Evolutionary conservation across 2,113 vertebrate genomes (phyloP).

Genomic region (Calidris pugnax): DNA sequence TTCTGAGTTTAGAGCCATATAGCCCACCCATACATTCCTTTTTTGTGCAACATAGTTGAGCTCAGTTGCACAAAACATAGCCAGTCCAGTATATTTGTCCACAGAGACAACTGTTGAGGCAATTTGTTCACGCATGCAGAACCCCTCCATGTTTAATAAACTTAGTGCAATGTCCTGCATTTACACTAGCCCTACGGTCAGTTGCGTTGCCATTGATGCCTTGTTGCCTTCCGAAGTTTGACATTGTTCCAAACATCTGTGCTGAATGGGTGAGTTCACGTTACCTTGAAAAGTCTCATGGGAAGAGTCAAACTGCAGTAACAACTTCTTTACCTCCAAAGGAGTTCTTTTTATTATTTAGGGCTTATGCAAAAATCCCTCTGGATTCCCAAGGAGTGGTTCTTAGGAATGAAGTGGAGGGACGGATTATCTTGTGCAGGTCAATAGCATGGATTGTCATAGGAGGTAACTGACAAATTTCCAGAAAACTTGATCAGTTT

Average conservation of each 20-base stretch:
- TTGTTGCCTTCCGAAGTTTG: not conserved
- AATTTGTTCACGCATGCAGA: not conserved
- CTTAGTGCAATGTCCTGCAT: not conserved
- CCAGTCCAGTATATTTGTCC: not conserved
- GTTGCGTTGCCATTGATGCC: rapidly evolving
- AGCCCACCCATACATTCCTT: not conserved
- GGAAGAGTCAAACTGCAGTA: not conserved
- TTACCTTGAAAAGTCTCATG: not conserved
- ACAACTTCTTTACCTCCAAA: not conserved
- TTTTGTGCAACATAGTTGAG: not conserved
- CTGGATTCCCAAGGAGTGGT: not conserved
- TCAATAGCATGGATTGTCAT: not conserved
- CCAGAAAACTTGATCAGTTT: not conserved
- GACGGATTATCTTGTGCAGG: not conserved
- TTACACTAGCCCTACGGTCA: not conserved
- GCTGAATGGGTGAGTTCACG: not conserved
- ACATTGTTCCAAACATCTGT: not conserved
- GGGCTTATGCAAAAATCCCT: not conserved
- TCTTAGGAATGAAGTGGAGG: not conserved
- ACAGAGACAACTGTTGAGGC: not conserved
- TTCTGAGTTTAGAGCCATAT: not conserved
- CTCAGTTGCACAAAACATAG: not conserved
- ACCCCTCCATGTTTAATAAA: rapidly evolving
- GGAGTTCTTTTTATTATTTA: not conserved
- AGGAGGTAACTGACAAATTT: not conserved